These are phyloP conservation scores for Heloderma charlesbogerti DNA, from an alignment of 2,113 vertebrate species.

Conservation along the genomic window DNA sequence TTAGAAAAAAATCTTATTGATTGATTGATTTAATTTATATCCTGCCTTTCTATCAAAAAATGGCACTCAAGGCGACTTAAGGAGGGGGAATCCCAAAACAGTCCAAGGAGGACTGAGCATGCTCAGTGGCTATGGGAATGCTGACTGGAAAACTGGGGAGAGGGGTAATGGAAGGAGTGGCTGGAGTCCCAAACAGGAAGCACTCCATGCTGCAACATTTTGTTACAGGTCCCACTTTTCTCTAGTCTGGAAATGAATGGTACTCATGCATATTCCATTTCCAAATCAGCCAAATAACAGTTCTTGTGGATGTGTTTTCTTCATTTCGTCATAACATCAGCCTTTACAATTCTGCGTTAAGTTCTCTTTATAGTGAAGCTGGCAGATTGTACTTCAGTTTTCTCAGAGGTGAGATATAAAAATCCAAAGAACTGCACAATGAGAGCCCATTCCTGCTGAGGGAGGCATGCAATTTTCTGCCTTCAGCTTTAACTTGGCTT, in stretches of 20 bases:
- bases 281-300: not conserved
- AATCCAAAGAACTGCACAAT: conserved; percentile 39
- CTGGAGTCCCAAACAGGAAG: not conserved
- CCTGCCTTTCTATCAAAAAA: too few relatives aligned
- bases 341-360: not conserved
- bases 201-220: not conserved
- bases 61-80: too few relatives aligned
- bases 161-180: not conserved
- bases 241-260: conserved; percentile 1
- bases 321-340: not conserved
- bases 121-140: not conserved
- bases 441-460: conserved; percentile 4
- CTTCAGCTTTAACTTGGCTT: conserved; percentile 12
- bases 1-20: too few relatives aligned
- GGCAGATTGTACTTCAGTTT: conserved; percentile 9
- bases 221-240: not conserved
- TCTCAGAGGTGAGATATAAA: conserved; percentile 39
- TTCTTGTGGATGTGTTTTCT: not conserved
- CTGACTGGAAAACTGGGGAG: not conserved
- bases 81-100: not conserved
- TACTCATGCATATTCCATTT: not conserved
- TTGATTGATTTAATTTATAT: too few relatives aligned
- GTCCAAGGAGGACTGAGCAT: not conserved
- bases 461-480: not conserved
- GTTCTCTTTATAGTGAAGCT: conserved; percentile 5